Evolutionary conservation across 2,888 invertebrate genomes (phyloP), one percentile per base, ranked within the genome.

Genomic region (Tachystola acroxantha): DNA sequence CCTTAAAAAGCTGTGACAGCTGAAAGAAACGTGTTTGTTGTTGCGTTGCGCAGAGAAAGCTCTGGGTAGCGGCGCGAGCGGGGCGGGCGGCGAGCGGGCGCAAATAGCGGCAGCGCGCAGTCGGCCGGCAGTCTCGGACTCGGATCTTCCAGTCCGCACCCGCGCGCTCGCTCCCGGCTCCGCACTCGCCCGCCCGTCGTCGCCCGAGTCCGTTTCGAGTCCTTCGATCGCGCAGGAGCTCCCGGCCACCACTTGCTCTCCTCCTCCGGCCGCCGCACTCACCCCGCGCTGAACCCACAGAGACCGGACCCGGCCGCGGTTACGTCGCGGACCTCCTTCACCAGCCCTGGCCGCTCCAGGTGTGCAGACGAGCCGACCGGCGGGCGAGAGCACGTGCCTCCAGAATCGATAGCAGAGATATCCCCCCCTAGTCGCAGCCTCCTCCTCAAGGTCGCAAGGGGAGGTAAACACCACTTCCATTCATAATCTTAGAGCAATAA

Each of bases 41-140:
- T 54, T 72, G 77, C 76, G 78, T 68, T 79, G 84, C 84, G 84
- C 84, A 82, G 78, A 70, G 77, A 79, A 81, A 80, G 84, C 74
- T 81, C 72, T 2, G 22, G 63, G 63, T 66, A 64, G 63, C 59
- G 57, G 59, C 33, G 52, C 48, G 60, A 53, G 71, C 69, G 73
- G 78, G 71, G 71, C 60, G 76, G 65, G 71, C 63, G 73, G 71
- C 57, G 36, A 63, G 69, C 70, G 73, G 67, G 71, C 74, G 73
- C 76, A 79, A 80, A 81, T 80, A 80, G 79, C 79, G 78, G 69
- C 74, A 78, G 78, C 72, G 76, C 76, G 70, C 74, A 62, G 72
- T 64, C 66, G 61, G 47, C 54, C 46, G 40, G 48, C 55, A 56
- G 56, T 49, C 61, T 45, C 46, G 50, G 53, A 28, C 44, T 34